Evolutionary conservation across 2,888 invertebrate genomes (phyloP).

Genomic region (Phorcus lineatus): DNA sequence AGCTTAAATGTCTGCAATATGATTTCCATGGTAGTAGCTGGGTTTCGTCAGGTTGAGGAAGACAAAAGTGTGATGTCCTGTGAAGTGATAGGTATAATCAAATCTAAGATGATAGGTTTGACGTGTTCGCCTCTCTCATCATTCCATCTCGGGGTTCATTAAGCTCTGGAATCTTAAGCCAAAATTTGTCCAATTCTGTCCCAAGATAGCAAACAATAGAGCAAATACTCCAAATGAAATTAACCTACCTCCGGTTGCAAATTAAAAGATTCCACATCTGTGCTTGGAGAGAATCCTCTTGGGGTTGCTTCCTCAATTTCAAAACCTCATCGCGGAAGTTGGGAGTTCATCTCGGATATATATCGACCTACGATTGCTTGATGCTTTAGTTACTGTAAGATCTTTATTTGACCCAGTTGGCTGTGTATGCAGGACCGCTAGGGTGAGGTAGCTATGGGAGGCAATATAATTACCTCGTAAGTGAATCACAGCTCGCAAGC

Average conservation of each 20-base stretch:
- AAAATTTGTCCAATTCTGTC: conserved; percentile 4
- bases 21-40: too few relatives aligned
- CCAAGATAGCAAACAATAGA: not conserved
- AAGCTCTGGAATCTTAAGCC: not conserved
- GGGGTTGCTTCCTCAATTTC: not conserved
- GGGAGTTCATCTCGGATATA: not conserved
- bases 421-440: too few relatives aligned
- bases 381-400: not conserved
- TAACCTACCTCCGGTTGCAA: conserved; percentile 2
- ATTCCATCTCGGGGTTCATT: too few relatives aligned
- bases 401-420: not conserved
- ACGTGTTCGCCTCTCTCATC: too few relatives aligned
- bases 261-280: conserved; percentile 8
- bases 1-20: too few relatives aligned
- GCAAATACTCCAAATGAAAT: conserved; percentile 5
- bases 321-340: not conserved
- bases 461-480: not conserved
- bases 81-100: too few relatives aligned
- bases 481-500: not conserved
- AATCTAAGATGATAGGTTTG: too few relatives aligned
- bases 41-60: too few relatives aligned
- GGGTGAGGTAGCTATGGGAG: not conserved
- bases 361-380: not conserved
- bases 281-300: not conserved
- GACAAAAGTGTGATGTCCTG: too few relatives aligned